A percentile compares a stretch with the other conserved stretches of the same genome.
These are phyloP conservation scores for Percopsis omiscomaycus DNA, from an alignment of 2,797 vertebrate genomes.

Conservation along the genomic window DNA sequence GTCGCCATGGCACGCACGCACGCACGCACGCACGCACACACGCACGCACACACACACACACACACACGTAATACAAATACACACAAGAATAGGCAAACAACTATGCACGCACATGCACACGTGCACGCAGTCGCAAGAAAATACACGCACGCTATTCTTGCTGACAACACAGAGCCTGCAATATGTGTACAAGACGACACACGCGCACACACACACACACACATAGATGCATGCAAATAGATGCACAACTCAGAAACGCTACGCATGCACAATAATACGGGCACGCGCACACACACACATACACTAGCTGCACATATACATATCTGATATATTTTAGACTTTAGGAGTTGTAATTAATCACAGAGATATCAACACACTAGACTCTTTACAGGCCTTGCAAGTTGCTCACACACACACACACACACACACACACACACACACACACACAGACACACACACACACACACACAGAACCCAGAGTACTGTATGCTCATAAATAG, in stretches of 20 bases:
- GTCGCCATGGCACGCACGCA: slow-evolving; percentile 50
- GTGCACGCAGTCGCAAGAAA: neutral
- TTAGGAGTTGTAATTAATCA: slow-evolving; percentile 65
- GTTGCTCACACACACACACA: neutral
- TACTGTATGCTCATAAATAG: slow-evolving; percentile 10
- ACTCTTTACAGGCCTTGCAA: slow-evolving; percentile 51
- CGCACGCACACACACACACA: slow-evolving; percentile 9
- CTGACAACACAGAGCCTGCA: slow-evolving; percentile 47
- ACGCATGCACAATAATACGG: slow-evolving; percentile 21
- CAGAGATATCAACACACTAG: slow-evolving; percentile 46
- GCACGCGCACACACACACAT: slow-evolving; percentile 18
- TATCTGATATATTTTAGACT: slow-evolving; percentile 60
- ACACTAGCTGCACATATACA: slow-evolving; percentile 3
- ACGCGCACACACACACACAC: slow-evolving; percentile 5
- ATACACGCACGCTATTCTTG: neutral
- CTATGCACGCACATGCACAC: slow-evolving; percentile 21
- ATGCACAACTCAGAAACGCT: slow-evolving; percentile 31
- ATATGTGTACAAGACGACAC: slow-evolving; percentile 36
- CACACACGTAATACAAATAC: neutral
- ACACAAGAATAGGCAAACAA: neutral
- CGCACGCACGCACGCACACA: neutral
- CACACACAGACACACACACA: slow-evolving; percentile 14
- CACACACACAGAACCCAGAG: slow-evolving; percentile 22
- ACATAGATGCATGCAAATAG: neutral
- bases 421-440: slow-evolving; percentile 1